Evolutionary conservation across 2,113 vertebrate species (phyloP), one percentile per base, ranked within the genome.

Genomic region (Ceyx margarethae): DNA sequence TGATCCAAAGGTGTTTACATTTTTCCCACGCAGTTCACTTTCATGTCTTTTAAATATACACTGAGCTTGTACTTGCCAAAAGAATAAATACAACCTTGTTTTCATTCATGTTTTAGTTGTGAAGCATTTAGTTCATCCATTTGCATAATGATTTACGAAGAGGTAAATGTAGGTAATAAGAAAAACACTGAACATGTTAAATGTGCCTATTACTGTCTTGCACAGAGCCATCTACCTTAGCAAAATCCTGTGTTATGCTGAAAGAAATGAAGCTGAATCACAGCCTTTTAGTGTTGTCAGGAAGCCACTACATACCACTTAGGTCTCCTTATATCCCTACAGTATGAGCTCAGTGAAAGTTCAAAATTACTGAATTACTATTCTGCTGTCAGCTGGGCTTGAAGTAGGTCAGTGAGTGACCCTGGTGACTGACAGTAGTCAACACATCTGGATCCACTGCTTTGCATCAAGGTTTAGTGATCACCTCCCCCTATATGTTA

Each of bases 61-160:
- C 48, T 42, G 50, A 91, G 71, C 53, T 80, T 82, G 25, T 67
- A 77, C n/a, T 74, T 91, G 35, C 35, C 66, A 69, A 56, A 64
- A 74, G n/a, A 79, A 77, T 71, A 90, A 91, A 89, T 45, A 68
- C 6, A 53, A 31, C 35, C 35, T 85, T 76, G 26, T 80, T 95
- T 91, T 87, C 60, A 65, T 89, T 96, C 43, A 82, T 22, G 51
- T 71, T 87, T 87, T 11, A 72, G 69, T 76, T 92, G 60, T 48
- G 35, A 85, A 83, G 40, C 25, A 57, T n/a, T 93, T 83, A 73
- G 53, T 74, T 76, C 60, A 82, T 40, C 1, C 1, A 12, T 93
- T 89, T 92, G 71, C 67, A 74, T 71, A 74, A 91, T 33, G 53
- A 79, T 69, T 89, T 91, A 80, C 60, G 51, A 80, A 65, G 72